phyloP scores from a whole-genome alignment of 2,888 invertebrate genomes.

The Harmothoe impar region DNA sequence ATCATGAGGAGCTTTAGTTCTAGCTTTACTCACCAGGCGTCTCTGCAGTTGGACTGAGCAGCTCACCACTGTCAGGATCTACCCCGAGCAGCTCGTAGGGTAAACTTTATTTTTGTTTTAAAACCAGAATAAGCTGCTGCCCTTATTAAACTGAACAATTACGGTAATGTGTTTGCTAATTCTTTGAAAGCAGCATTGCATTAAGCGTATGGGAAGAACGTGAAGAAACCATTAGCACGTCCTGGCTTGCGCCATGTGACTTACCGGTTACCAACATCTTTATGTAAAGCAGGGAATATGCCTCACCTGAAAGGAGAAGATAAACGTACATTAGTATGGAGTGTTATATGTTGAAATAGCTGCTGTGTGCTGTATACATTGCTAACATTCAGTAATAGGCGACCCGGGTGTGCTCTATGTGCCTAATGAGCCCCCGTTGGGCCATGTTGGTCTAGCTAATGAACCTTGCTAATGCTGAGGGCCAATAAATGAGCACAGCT shows the following conservation, averaged over 20 bases:
- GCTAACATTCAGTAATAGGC: not conserved
- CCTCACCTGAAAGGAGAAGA: no score
- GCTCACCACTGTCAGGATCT: not conserved
- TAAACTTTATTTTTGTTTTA: no score
- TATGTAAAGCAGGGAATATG: no score
- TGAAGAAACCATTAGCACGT: no score
- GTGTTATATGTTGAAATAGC: not conserved
- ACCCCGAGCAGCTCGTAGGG: no score
- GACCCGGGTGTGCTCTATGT: not conserved
- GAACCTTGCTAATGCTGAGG: conserved; percentile 32
- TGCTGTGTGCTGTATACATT: not conserved
- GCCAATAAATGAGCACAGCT: conserved; percentile 19
- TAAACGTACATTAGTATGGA: not conserved
- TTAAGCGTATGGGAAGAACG: no score
- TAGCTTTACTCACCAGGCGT: conserved; percentile 13
- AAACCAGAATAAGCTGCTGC: no score
- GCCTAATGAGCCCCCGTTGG: not conserved
- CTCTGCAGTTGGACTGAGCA: not conserved
- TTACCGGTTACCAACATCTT: no score
- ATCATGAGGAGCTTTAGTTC: not conserved
- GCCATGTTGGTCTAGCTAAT: conserved; percentile 45
- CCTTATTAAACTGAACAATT: no score
- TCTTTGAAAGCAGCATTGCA: no score
- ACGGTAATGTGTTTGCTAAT: no score
- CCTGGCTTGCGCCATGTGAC: no score